phyloP scores from a whole-genome alignment of 2,888 invertebrate genomes.

The Phalangium opilio region DNA sequence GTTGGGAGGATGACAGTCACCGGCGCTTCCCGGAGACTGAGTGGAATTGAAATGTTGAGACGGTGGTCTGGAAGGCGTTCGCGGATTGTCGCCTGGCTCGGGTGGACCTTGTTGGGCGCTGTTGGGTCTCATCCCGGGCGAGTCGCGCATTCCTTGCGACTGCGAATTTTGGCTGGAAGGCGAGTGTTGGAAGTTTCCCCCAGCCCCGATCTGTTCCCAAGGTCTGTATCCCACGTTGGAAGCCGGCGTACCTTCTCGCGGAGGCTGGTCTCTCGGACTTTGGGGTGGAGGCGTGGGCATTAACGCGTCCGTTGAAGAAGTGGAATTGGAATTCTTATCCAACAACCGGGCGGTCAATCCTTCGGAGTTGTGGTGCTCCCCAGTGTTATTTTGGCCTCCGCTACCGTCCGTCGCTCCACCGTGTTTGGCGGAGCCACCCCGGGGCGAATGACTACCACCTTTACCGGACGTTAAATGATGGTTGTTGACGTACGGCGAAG shows the following conservation, averaged over 20 bases:
- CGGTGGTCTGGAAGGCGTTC: conserved; percentile 2
- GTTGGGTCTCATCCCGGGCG: conserved; percentile 11
- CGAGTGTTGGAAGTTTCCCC: conserved; percentile 4
- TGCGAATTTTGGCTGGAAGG: conserved; percentile 12
- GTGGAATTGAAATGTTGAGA: not conserved
- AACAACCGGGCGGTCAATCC: conserved; percentile 17
- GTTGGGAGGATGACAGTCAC: conserved; percentile 10
- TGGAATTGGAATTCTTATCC: conserved; percentile 13
- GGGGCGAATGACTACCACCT: no score
- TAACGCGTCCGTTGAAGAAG: conserved; percentile 1
- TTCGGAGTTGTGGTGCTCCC: conserved; percentile 6
- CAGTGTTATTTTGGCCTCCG: no score
- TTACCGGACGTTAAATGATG: no score
- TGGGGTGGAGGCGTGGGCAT: not conserved
- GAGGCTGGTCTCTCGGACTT: conserved; percentile 13
- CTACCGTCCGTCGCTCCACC: no score
- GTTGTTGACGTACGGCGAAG: no score
- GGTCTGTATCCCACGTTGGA: conserved; percentile 16
- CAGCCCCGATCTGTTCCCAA: conserved; percentile 15
- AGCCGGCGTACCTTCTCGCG: conserved; percentile 11
- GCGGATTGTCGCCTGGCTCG: conserved; percentile 5
- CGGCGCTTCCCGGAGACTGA: conserved; percentile 1
- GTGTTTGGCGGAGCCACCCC: no score
- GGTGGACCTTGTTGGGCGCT: conserved; percentile 13
- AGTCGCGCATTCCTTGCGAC: conserved; percentile 10